Base-by-base conservation (phyloP, 2,797 vertebrate genomes). In the Chrysocyon brachyurus region DNA sequence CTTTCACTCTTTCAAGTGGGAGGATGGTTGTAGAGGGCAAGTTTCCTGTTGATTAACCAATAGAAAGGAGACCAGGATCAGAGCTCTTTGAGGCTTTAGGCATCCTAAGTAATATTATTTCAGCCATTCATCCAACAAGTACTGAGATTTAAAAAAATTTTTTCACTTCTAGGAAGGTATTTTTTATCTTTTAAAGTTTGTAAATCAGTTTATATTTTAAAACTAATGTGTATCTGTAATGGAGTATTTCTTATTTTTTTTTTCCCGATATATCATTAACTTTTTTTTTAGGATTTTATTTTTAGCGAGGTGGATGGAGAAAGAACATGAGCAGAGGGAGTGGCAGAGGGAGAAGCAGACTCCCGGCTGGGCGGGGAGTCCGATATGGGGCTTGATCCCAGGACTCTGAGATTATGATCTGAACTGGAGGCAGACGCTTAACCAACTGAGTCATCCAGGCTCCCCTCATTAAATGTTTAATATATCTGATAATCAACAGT, bases 21-120 rank as follows among this genome's bases (percentile, higher is more conserved):
- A 90, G 8, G 12, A 52, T 86, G n/a, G 2, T 52, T 92, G 78
- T 86, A 90, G 49, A 83, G 57, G 70, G 72, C 77, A 90, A 78
- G 63, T 82, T 61, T 82, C 66, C 56, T 85, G 6, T 78, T 91
- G 22, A 73, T 91, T 77, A 84, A 68, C 21, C 61, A 79, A 49
- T 36, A 81, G 1, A 33, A 83, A 94, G 15, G 36, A 93, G 36
- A 94, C 16, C 46, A 61, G 15, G 82, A 87, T 86, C 24, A 36
- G n/a, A 87, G 81, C 24, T 77, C 49, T 92, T 66, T 33, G 26
- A 64, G 6, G 17, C 66, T 87, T 86, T 33, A 93, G 66, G 22
- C 36, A 84, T 79, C 56, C 87, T 61, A 92, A 21, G 49, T 70
- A 94, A 75, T 70, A 87, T 93, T 86, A 61, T 64, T 61, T 94